These are phyloP conservation scores for Chirona hameri DNA, from an alignment of 2,888 invertebrate species.

Conservation along the genomic window DNA sequence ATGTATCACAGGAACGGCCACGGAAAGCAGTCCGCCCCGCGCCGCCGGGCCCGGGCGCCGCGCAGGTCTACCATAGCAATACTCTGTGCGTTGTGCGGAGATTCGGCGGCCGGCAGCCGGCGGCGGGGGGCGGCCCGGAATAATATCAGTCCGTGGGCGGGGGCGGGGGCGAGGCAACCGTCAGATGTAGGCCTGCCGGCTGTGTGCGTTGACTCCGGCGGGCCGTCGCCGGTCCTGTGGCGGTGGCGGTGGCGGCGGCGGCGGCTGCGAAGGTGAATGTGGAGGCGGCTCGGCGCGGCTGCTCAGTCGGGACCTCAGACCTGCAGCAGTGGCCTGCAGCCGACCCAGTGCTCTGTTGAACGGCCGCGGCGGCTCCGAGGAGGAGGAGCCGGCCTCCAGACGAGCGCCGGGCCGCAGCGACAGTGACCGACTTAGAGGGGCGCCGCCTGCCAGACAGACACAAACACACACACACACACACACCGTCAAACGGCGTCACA, in stretches of 20 bases:
- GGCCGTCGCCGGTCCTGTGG: neutral
- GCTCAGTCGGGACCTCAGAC: neutral
- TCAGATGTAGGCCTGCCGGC: slow-evolving; percentile 6
- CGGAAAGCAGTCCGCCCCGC: neutral
- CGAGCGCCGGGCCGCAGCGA: neutral
- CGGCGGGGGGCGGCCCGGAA: neutral
- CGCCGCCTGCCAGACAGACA: neutral
- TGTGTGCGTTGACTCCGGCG: neutral
- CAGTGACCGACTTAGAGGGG: neutral
- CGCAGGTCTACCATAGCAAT: neutral
- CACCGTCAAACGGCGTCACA: neutral
- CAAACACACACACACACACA: neutral
- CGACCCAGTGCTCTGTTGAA: neutral
- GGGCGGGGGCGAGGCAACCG: no score
- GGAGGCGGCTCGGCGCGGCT: neutral
- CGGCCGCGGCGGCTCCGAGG: slow-evolving; percentile 7
- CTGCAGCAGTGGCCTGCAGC: slow-evolving; percentile 8
- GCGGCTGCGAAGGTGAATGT: neutral
- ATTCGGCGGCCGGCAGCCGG: neutral
- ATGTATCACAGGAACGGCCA: neutral
- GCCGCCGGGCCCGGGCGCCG: neutral
- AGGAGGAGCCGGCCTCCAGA: no score
- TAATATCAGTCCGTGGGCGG: no score
- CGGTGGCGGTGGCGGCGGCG: neutral
- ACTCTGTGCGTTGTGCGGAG: neutral